Evolutionary conservation across 35 echinoderm and acorn worm genomes (phyloP), one percentile per base, ranked within the genome.

Genomic region (Chiridota heheva): DNA sequence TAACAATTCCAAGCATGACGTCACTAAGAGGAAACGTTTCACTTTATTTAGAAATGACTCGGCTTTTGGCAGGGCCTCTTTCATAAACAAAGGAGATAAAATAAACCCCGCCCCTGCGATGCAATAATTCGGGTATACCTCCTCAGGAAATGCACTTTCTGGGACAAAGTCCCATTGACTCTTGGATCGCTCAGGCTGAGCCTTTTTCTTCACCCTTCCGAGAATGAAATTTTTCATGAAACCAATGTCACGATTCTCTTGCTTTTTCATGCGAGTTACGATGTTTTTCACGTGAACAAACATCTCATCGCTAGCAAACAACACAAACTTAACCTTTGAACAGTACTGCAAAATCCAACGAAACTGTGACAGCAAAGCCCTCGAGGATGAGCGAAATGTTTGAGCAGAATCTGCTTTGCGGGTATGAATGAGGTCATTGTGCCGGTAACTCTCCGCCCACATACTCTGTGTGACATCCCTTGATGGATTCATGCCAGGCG

Each of bases 91-190:
- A 43, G 49, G 40, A n/a, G 90, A 93, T 4, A 93, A 59, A 6
- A 93, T 63, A 72, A 84, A 88, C 1, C 90, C 90, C 0, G 90
- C 90, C 2, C 90, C 90, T 18, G 85, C 90, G 1, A 93, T 80
- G 55, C 90, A 93, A 72, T 82, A 87, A 42, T 83, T 82, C 3
- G 90, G 90, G 64, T 93, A 93, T 8, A 66, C 63, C 57, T 88
- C 90, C 32, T 45, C 69, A 0, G 78, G 15, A 56, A 70, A 93
- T 42, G 51, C 70, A 0, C 75, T 56, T 32, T 77, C 70, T 27
- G 69, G 42, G 12, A 93, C 85, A 36, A 68, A 88, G 38, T 93
- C 85, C 80, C 78, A 70, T 47, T 78, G 41, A 0, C 78, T 67
- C 3, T 16, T 46, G 4, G 64, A 46, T 62, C 90, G 47, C 29